Evolutionary conservation across 2,113 vertebrate species (phyloP), one percentile per base, ranked within the genome.

Genomic region (Vanacampus margaritifer): DNA sequence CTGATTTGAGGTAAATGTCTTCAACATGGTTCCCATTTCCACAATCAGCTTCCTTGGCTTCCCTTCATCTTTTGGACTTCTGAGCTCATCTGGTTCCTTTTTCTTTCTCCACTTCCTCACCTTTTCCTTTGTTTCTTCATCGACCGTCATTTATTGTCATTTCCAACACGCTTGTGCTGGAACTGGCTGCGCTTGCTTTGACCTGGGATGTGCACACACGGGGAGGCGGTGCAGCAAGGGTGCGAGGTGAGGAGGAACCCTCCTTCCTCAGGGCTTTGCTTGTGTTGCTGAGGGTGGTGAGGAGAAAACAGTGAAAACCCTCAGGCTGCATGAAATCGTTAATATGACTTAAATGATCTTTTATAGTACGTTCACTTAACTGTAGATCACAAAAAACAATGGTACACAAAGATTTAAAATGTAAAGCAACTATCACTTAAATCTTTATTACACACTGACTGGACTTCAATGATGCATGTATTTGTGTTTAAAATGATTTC

Each of bases 1-100:
- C 88, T 93, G 87, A 69, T 95, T 94, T 83, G 45, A 9, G 67
- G 82, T 84, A 83, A 90, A 94, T 93, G 91, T 85, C 87, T 93
- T 91, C 87, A 86, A 71, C 87, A 85, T 88, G 88, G 80, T 87
- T 83, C 88, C 46, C 86, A 80, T 88, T 88, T 82, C 79, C 78
- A 74, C 75, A 72, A 63, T 71, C 73, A 36, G 59, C 70, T 64
- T 71, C 51, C 65, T 28, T 28, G 48, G 77, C 66, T 62, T 57
- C 37, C 57, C 59, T 65, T 72, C 60, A 41, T 82, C 73, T 48
- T 46, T 35, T 60, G 69, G 58, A 60, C 35, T 50, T 57, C 79
- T 80, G 64, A 72, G 78, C 75, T 78, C 69, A 64, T 69, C 68
- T 57, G 35, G 65, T 72, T 84, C 67, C 50, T 76, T 68, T 76